phyloP scores from a whole-genome alignment of 2,888 invertebrate species.

The Rotaria socialis region DNA sequence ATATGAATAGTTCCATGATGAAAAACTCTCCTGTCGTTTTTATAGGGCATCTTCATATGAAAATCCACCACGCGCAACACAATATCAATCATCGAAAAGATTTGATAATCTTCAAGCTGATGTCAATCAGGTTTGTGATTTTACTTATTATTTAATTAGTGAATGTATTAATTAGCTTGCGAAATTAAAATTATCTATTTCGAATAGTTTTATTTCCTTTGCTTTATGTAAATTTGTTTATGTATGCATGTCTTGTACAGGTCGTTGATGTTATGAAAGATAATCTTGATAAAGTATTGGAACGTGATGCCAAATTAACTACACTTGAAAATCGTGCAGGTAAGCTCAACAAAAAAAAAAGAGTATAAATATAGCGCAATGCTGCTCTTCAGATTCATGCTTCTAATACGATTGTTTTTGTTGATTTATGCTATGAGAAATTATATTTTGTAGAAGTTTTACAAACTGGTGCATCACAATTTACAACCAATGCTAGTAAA shows the following conservation, averaged over 20 bases:
- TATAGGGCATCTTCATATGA: neutral
- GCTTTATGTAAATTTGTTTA: neutral
- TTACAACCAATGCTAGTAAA: slow-evolving; percentile 92
- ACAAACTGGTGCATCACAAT: slow-evolving; percentile 68
- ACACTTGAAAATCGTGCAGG: slow-evolving; percentile 24
- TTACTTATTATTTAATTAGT: neutral
- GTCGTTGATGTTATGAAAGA: slow-evolving; percentile 36
- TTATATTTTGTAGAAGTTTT: slow-evolving; percentile 32
- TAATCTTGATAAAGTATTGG: slow-evolving; percentile 34
- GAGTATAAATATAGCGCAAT: neutral
- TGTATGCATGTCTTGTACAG: slow-evolving; percentile 16
- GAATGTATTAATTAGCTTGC: neutral
- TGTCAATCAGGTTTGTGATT: neutral
- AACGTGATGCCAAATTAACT: slow-evolving; percentile 24
- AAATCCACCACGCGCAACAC: neutral
- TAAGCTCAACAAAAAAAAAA: neutral
- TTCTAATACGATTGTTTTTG: neutral
- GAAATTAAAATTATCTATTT: neutral
- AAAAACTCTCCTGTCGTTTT: neutral
- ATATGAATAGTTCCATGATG: neutral
- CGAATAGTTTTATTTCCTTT: neutral
- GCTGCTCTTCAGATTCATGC: neutral
- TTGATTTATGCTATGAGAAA: neutral
- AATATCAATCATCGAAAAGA: neutral
- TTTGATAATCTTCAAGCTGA: slow-evolving; percentile 32